Base-by-base conservation (phyloP, 2,888 invertebrate genomes). In the Ochropacha duplaris region DNA sequence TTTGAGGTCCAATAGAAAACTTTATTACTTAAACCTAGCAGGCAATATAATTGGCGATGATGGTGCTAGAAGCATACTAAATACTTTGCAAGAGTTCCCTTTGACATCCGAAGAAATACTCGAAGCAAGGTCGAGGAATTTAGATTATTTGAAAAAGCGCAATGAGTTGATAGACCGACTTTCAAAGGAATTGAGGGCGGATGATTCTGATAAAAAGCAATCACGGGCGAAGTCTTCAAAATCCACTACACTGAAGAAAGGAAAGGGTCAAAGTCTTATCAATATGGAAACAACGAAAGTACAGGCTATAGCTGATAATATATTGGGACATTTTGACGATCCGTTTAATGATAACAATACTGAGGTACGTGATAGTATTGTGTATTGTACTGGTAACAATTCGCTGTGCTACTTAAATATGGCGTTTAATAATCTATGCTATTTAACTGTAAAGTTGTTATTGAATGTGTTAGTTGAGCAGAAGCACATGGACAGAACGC, bases 11-110 rank as follows among this genome's bases (percentile, higher is more conserved):
- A 90, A 90, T 55, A 75, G 84, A 59, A 68, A 74, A 4, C 60
- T 90, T 1, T 54, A 58, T 12, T 88, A 87, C 57, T 55, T 90
- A 16, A 89, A 87, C 65, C 57, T 90, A 55, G 69, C 85, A 1
- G 78, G 76, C 49, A 90, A 89, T 28, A 69, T 60, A 54, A 65
- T 90, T 0, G 76, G 79, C 0, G 88, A 90, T 58, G 58, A 54
- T 1, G 89, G 89, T 1, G 80, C 71, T 0, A 16, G 22, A 0
- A 50, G 50, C 0, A 72, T 90, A 44, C 56, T 89, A 0, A 56
- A 76, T 6, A 60, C 31, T 3, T 60, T 88, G 5, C 19, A 49
- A 3, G 75, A 79, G 31, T 89, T 87, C 49, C 66, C 71, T 5
- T 34, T 89, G n/a, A 71, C 68, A 0, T 8, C 22, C 1, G 71